phyloP scores from a whole-genome alignment of 2,797 vertebrate species.

The Nannoperca obscura region DNA sequence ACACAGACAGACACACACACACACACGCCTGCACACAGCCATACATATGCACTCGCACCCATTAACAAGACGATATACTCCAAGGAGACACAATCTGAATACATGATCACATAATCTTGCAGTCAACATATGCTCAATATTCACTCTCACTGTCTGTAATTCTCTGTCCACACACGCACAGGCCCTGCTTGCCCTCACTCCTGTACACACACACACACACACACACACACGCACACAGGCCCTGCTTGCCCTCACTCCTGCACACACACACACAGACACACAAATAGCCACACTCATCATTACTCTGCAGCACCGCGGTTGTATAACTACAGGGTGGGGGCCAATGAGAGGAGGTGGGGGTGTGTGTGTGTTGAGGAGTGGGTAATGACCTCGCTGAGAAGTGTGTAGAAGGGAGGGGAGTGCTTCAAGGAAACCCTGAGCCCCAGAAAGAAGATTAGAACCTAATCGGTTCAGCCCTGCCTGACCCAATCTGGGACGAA shows the following conservation, averaged over 20 bases:
- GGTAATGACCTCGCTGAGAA: conserved; percentile 63
- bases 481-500: conserved; percentile 79
- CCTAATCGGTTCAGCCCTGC: conserved; percentile 81
- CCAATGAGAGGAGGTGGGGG: conserved; percentile 33
- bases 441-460: conserved; percentile 79
- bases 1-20: conserved; percentile 20
- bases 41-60: conserved; percentile 3
- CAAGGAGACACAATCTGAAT: conserved; percentile 32
- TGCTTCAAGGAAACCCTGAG: conserved; percentile 80
- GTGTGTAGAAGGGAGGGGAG: conserved; percentile 55
- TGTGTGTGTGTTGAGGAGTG: conserved; percentile 49
- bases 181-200: not conserved
- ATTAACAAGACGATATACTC: conserved; percentile 12
- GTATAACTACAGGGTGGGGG: conserved; percentile 73
- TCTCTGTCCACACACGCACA: conserved; percentile 24
- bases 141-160: conserved; percentile 53
- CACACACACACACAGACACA: conserved; percentile 19
- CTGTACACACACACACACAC: conserved; percentile 19
- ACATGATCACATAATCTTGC: conserved; percentile 51
- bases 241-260: not conserved
- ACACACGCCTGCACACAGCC: not conserved
- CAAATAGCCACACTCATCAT: conserved; percentile 52
- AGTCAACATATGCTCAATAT: conserved; percentile 53
- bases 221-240: conserved; percentile 1
- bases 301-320: conserved; percentile 68